Percentiles rank a stretch among this genome's conserved stretches.
These are phyloP conservation scores for Quiscalus mexicanus DNA, from an alignment of 2,113 vertebrate species.

Conservation along the genomic window DNA sequence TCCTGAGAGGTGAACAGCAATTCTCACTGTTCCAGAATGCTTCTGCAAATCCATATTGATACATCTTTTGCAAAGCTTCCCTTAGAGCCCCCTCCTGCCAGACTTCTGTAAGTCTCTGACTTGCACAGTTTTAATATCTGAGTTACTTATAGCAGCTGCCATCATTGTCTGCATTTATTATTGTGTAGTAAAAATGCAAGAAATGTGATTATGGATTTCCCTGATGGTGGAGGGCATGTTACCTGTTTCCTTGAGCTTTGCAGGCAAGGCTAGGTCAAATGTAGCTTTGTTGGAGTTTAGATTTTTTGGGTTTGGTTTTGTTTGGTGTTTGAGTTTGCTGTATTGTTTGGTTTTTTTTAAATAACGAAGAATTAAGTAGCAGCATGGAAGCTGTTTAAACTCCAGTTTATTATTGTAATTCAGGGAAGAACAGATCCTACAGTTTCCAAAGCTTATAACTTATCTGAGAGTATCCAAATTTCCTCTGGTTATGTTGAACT, in stretches of 20 bases:
- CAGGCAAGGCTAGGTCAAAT: background rate
- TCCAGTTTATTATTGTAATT: background rate
- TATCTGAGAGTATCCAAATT: background rate
- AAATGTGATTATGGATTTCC: background rate
- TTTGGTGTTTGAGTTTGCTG: background rate
- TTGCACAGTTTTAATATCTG: background rate
- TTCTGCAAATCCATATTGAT: background rate
- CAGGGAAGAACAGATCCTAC: background rate
- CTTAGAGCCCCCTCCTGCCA: background rate
- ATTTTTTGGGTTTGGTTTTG: background rate
- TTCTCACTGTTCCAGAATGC: background rate
- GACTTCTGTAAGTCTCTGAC: background rate
- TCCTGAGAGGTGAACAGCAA: constrained; percentile 4
- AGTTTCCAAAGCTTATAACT: background rate
- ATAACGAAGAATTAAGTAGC: background rate
- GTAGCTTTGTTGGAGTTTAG: background rate
- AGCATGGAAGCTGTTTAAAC: background rate
- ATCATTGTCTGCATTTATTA: background rate
- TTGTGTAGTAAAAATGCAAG: background rate
- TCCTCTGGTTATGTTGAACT: background rate
- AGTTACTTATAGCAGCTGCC: background rate
- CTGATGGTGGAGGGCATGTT: background rate
- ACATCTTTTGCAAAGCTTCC: background rate
- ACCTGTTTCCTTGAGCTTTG: background rate
- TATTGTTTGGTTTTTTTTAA: background rate